Evolutionary conservation across 2,113 vertebrate species (phyloP).

Genomic region (Dascyllus trimaculatus): DNA sequence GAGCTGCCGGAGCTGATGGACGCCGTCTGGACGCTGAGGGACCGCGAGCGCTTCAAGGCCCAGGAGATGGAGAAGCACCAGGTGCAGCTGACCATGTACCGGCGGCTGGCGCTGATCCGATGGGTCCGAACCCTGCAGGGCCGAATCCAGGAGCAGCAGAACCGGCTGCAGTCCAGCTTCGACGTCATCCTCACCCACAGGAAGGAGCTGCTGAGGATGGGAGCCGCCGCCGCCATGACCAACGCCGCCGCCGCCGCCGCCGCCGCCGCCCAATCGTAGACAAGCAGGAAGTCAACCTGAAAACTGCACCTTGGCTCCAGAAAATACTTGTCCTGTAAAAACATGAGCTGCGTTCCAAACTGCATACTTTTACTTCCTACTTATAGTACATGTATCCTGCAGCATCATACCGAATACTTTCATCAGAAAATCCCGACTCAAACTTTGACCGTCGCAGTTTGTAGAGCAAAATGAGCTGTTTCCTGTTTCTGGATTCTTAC

Average conservation of each 20-base stretch:
- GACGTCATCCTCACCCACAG: conserved; percentile 96
- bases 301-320: neutral
- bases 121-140: conserved; percentile 94
- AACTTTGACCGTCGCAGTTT: too few relatives aligned
- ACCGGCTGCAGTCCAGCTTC: conserved; percentile 94
- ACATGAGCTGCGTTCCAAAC: too few relatives aligned
- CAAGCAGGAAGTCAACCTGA: neutral
- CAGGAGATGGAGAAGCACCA: conserved; percentile 97
- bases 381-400: too few relatives aligned
- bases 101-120: conserved; percentile 93
- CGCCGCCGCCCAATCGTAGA: conserved; percentile 83
- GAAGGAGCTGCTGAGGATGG: conserved; percentile 93
- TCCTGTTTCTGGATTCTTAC: too few relatives aligned
- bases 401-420: too few relatives aligned
- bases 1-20: conserved; percentile 87
- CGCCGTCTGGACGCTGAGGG: conserved; percentile 91
- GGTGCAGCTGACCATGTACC: conserved; percentile 96
- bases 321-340: conserved; percentile 7
- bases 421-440: too few relatives aligned
- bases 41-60: conserved; percentile 94
- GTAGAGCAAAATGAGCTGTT: too few relatives aligned
- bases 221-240: conserved; percentile 48
- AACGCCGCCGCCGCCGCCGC: conserved; percentile 29
- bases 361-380: too few relatives aligned
- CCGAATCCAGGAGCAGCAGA: conserved; percentile 92